Percentiles rank a stretch among this genome's conserved stretches.
Conservation (phyloP, 2,113 vertebrate genomes). For the Alligator mississippiensis region DNA sequence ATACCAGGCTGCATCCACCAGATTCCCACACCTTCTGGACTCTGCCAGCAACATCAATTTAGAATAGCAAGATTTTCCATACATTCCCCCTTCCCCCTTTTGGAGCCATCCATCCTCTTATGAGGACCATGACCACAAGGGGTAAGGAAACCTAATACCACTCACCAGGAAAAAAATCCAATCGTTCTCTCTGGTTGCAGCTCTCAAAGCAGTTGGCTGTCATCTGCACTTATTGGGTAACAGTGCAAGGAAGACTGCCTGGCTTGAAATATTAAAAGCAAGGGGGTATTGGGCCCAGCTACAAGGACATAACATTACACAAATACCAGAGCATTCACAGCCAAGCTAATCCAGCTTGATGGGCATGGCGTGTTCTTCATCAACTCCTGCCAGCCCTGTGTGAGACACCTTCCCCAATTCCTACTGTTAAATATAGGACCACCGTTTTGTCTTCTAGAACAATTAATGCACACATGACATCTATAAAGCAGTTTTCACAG, state of each 20-base stretch:
- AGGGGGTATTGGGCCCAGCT: slow-evolving; percentile 1
- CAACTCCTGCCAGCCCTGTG: not conserved
- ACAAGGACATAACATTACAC: not conserved
- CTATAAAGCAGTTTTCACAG: not conserved
- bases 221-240: not conserved
- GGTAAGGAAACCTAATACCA: not conserved
- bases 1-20: not conserved
- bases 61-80: too few species aligned
- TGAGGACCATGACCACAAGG: not conserved
- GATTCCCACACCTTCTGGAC: not conserved
- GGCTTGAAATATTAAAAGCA: slow-evolving; percentile 31
- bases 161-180: not conserved
- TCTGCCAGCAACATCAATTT: not conserved
- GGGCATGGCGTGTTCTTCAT: not conserved
- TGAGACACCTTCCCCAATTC: not conserved
- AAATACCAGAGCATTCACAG: not conserved
- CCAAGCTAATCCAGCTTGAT: not conserved
- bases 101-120: not conserved
- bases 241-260: slow-evolving; percentile 18
- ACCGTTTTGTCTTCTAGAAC: not conserved
- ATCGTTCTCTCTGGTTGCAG: not conserved
- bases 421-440: not conserved
- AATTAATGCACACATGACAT: not conserved
- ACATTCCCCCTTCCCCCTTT: not conserved
- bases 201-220: not conserved